Evolutionary conservation across 2,113 vertebrate genomes (phyloP).

Genomic region (Paradoxurus hermaphroditus): DNA sequence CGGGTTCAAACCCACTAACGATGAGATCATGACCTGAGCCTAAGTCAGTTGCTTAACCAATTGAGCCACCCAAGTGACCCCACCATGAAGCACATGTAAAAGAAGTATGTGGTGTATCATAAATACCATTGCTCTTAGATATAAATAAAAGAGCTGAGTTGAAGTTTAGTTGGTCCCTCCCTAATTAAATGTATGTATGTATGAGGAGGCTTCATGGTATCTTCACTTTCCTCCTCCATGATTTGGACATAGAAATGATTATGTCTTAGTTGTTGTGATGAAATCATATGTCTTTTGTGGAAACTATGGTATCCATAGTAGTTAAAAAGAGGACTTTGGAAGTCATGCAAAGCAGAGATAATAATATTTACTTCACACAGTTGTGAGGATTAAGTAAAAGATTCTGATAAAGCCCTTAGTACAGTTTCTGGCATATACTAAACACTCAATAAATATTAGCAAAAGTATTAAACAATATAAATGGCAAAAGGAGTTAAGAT

Average conservation of each 20-base stretch:
- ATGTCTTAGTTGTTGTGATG: background rate
- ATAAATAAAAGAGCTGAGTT: background rate
- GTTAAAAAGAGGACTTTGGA: background rate
- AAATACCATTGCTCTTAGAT: background rate
- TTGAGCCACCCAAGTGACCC: too few relatives aligned
- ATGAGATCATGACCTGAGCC: too few relatives aligned
- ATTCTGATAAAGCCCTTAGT: background rate
- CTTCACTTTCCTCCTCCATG: background rate
- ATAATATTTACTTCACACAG: background rate
- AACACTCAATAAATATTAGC: background rate
- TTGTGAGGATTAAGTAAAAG: background rate
- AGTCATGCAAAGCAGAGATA: background rate
- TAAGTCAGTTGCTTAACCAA: too few relatives aligned
- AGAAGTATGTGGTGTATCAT: background rate
- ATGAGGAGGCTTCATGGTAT: background rate
- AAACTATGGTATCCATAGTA: background rate
- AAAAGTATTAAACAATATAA: background rate
- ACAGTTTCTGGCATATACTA: background rate
- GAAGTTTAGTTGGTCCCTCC: background rate
- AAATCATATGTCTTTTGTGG: background rate
- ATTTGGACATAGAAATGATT: background rate
- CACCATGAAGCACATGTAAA: background rate
- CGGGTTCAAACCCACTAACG: too few relatives aligned
- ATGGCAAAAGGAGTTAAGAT: background rate
- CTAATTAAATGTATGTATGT: background rate